A percentile compares a stretch with the other conserved stretches of the same genome.
phyloP scores from a whole-genome alignment of 1,140 invertebrate species.

The Campodea augens region DNA sequence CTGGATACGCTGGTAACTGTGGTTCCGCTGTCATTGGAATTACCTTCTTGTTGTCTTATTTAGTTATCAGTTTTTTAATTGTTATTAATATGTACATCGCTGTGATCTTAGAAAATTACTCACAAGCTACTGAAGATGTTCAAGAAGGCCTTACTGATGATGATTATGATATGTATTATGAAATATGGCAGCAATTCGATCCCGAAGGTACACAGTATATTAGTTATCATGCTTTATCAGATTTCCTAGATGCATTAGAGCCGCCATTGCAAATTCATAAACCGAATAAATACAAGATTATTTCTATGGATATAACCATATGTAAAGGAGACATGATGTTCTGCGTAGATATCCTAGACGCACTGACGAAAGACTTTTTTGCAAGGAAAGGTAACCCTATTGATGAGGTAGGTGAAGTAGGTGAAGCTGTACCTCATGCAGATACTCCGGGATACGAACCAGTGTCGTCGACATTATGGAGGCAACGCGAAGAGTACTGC shows the following conservation, averaged over 20 bases:
- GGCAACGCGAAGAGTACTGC: conserved; percentile 89
- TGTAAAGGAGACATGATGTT: conserved; percentile 92
- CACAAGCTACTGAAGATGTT: conserved; percentile 92
- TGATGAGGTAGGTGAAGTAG: conserved; percentile 65
- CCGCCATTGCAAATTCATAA: conserved; percentile 89
- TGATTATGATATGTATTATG: conserved; percentile 99
- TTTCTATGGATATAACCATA: conserved; percentile 95
- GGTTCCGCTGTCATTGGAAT: conserved; percentile 83
- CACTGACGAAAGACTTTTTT: conserved; percentile 89
- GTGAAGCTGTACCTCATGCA: conserved; percentile 44
- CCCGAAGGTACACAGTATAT: conserved; percentile 96
- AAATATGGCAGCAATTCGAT: conserved; percentile 97
- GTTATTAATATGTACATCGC: conserved; percentile 99
- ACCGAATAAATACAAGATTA: conserved; percentile 96
- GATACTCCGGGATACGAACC: conserved; percentile 77
- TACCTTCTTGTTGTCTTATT: conserved; percentile 81
- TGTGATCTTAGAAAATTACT: conserved; percentile 97
- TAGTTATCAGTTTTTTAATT: conserved; percentile 95
- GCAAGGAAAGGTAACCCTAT: conserved; percentile 84
- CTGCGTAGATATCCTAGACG: conserved; percentile 94
- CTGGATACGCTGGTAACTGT: conserved; percentile 74
- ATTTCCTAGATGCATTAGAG: conserved; percentile 86
- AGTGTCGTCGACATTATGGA: conserved; percentile 78
- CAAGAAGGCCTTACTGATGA: conserved; percentile 95
- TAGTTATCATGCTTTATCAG: conserved; percentile 74